phyloP scores from a whole-genome alignment of 1,140 invertebrate species.

The Mesaphorura yosii region DNA sequence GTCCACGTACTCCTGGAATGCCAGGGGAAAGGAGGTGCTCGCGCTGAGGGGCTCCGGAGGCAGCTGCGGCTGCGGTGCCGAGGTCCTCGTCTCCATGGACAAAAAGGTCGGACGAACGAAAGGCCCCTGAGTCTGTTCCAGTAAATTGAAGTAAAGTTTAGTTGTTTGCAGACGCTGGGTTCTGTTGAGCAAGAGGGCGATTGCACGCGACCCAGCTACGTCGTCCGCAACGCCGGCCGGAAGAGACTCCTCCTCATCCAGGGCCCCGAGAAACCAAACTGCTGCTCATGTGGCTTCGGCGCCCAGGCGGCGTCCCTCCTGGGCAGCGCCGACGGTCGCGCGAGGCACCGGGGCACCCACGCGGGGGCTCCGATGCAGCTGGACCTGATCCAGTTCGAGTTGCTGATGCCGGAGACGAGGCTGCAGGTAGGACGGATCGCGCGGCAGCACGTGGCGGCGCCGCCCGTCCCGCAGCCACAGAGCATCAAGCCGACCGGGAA shows the following conservation, averaged over 20 bases:
- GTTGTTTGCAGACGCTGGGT: constrained; percentile 11
- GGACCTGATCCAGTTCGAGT: constrained; percentile 13
- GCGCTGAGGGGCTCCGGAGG: constrained; percentile 18
- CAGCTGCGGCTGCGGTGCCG: constrained; percentile 27
- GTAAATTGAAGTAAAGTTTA: background rate
- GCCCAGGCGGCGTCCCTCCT: background rate
- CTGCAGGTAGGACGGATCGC: constrained; percentile 14
- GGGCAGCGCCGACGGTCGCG: constrained; percentile 9
- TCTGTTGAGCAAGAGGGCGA: constrained; percentile 24
- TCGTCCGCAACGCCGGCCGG: constrained; percentile 11
- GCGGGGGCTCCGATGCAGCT: background rate
- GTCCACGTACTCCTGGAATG: constrained; percentile 2
- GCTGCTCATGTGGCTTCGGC: constrained; percentile 13
- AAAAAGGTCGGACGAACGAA: too few relatives aligned
- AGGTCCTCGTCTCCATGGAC: background rate
- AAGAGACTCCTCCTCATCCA: constrained; percentile 17
- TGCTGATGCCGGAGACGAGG: constrained; percentile 16
- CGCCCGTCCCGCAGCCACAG: constrained; percentile 8
- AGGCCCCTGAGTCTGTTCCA: background rate
- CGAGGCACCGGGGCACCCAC: too few relatives aligned
- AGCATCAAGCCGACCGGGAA: constrained; percentile 5
- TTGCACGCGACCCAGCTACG: constrained; percentile 14
- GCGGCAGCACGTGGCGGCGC: constrained; percentile 9
- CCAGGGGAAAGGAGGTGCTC: constrained; percentile 19
- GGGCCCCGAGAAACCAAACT: constrained; percentile 5